These are phyloP conservation scores for Tapera naevia DNA, from an alignment of 2,797 vertebrate genomes.

Conservation along the genomic window DNA sequence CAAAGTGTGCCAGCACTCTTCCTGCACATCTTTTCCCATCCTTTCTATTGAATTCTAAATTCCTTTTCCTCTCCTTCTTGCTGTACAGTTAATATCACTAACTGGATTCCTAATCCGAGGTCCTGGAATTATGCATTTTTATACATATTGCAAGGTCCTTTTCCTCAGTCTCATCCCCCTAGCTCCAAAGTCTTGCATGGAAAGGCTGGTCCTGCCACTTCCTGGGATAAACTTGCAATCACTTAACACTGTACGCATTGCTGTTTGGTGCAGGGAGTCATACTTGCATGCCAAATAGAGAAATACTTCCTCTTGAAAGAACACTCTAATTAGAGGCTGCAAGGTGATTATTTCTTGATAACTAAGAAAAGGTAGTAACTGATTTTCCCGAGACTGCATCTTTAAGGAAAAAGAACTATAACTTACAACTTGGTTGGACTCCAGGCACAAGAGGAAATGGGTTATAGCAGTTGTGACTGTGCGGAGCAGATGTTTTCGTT, in stretches of 20 bases:
- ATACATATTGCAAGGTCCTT: fast-evolving
- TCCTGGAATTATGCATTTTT: fast-evolving
- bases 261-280: neutral
- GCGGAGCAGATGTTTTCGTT: slow-evolving; percentile 83
- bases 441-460: slow-evolving; percentile 79
- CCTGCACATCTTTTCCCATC: neutral
- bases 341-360: neutral
- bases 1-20: neutral
- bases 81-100: neutral
- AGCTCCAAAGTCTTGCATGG: neutral
- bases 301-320: neutral
- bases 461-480: slow-evolving; percentile 78
- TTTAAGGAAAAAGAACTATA: slow-evolving; percentile 72
- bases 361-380: neutral
- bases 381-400: slow-evolving; percentile 64
- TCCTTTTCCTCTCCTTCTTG: neutral
- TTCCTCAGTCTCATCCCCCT: neutral
- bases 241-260: neutral
- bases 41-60: neutral
- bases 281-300: neutral
- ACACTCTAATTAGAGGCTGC: neutral
- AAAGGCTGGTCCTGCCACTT: neutral
- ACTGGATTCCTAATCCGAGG: neutral
- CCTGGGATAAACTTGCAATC: neutral
- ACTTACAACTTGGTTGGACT: slow-evolving; percentile 73